phyloP scores from a whole-genome alignment of 2,113 vertebrate species.

The Astur gentilis region DNA sequence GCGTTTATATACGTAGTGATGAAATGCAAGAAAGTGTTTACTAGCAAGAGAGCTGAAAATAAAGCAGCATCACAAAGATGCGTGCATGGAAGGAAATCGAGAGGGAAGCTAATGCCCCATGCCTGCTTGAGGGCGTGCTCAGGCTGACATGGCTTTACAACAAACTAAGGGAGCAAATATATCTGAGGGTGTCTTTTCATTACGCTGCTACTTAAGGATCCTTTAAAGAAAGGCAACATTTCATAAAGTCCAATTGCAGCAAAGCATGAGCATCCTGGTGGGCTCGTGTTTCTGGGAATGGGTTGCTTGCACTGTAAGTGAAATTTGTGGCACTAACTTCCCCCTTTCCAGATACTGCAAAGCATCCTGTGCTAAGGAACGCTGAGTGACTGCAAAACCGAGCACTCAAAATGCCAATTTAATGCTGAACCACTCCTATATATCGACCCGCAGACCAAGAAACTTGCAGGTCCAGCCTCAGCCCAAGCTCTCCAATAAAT shows the following conservation, averaged over 20 bases:
- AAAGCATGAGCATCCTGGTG: not conserved
- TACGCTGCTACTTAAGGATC: not conserved
- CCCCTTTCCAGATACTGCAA: rapidly evolving
- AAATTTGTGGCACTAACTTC: not conserved
- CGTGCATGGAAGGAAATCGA: not conserved
- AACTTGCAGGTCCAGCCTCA: not conserved
- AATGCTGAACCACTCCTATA: not conserved
- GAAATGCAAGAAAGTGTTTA: not conserved
- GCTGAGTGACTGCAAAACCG: not conserved
- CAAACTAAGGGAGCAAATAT: not conserved
- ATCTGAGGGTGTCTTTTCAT: not conserved
- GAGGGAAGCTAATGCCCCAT: not conserved
- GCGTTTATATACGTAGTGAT: rapidly evolving
- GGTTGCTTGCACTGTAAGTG: not conserved
- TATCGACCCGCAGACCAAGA: not conserved
- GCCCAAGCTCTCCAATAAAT: not conserved
- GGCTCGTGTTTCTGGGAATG: not conserved
- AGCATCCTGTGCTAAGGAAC: not conserved
- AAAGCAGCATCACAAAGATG: rapidly evolving
- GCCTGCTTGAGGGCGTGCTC: not conserved
- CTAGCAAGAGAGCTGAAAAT: not conserved
- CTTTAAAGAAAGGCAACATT: not conserved
- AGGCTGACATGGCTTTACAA: not conserved
- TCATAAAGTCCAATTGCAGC: not conserved
- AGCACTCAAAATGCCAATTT: not conserved